Evolutionary conservation across 1,140 invertebrate genomes (phyloP), one percentile per base, ranked within the genome.

Genomic region (Drosophila sturtevanti): DNA sequence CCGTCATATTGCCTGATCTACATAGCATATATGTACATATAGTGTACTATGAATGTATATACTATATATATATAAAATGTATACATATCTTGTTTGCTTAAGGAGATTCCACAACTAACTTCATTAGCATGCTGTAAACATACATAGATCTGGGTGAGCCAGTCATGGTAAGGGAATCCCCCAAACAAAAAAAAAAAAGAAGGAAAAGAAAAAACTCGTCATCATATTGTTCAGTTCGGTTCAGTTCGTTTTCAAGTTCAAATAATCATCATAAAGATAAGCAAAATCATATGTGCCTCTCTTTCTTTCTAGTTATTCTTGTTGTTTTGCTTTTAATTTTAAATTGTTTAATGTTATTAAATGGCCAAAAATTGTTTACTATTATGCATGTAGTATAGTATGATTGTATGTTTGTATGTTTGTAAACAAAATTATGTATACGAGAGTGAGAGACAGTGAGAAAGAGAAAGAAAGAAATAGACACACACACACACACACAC

Each of bases 371-470:
- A 90, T 90, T 90, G 87, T 90, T 90, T 90, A 90, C 87, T 90
- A 90, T 81, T 75, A 85, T 90, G 79, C 72, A 79, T 60, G 38
- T 56, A 48, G 41, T 48, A 48, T 48, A 48, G 41, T 48, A 48
- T 18, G 14, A 16, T 41, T 41, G 41, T 44, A 61, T 18, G 14
- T 38, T 38, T 38, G 41, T 44, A 60, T 75, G 68, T 85, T 89
- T 90, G 89, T 90, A 90, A 90, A 90, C 87, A 90, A 90, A 90
- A 86, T 84, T 79, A 87, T 82, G 84, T 87, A 87, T 87, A 87
- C 82, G 82, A 87, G 68, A 38, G 38, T 16, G 1, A 16, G 38
- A 41, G 14, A 41, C 4, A 37, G 35, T 12, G 11, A n/a, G 27
- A 31, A 3, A 31, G 27, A 3, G 27, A 31, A 6, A 31, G 27